Conservation (phyloP, 2,797 vertebrate species). For the Pseudochaenichthys georgianus region DNA sequence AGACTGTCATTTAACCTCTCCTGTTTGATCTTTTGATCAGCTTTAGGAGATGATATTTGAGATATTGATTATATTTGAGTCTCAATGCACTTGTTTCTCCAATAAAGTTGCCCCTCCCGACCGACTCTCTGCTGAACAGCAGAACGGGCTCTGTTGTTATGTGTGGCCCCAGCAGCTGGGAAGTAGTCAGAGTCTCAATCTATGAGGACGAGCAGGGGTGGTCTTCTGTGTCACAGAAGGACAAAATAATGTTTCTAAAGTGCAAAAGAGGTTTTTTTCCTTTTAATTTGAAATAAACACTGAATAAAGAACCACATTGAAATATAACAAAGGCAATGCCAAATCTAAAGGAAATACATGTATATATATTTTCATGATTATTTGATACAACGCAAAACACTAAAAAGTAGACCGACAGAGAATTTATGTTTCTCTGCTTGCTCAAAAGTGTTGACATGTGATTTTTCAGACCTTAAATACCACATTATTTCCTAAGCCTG, state of each 20-base stretch:
- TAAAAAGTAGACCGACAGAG: not conserved
- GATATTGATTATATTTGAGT: conserved; percentile 84
- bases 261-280: not conserved
- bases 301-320: not conserved
- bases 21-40: conserved; percentile 61
- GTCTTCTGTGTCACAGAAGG: conserved; percentile 65
- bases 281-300: conserved; percentile 11
- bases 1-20: not conserved
- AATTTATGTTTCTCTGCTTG: not conserved
- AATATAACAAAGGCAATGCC: not conserved
- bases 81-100: conserved; percentile 91
- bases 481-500: conserved; percentile 49
- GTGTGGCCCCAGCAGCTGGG: conserved; percentile 90
- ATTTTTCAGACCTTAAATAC: conserved; percentile 41
- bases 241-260: conserved; percentile 27
- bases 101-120: conserved; percentile 90
- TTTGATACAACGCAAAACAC: conserved; percentile 8
- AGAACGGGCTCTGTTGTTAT: conserved; percentile 93
- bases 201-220: conserved; percentile 84
- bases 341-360: not conserved
- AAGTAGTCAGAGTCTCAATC: conserved; percentile 92
- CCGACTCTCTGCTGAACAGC: conserved; percentile 94
- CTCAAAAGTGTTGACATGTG: conserved; percentile 24
- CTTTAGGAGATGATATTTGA: conserved; percentile 91
- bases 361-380: not conserved